Conservation (phyloP, 1,140 invertebrate species). For the Macrobrachium rosenbergii region DNA sequence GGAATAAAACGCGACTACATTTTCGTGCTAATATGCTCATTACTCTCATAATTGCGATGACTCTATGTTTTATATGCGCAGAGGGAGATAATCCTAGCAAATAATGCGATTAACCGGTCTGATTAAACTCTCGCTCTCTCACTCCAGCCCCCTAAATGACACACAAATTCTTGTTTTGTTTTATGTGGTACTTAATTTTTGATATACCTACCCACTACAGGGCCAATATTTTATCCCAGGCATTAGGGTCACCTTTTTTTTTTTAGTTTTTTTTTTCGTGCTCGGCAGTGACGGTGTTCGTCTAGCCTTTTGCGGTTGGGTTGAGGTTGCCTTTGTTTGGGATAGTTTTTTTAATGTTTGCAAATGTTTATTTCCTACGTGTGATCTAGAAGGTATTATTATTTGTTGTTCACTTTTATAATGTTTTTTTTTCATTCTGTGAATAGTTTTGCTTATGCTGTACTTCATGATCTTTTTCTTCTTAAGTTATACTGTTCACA, state of each 20-base stretch:
- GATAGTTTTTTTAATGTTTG: no score
- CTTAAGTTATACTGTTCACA: no score
- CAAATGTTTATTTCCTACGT: no score
- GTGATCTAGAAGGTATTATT: no score
- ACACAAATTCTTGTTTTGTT: slow-evolving; percentile 33
- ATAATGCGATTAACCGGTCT: slow-evolving; percentile 59
- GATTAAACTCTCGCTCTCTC: slow-evolving; percentile 56
- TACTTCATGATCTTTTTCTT: no score
- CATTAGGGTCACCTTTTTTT: slow-evolving; percentile 1
- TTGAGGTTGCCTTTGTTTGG: no score
- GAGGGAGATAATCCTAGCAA: slow-evolving; percentile 58
- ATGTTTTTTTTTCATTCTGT: no score
- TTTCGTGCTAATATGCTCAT: slow-evolving; percentile 60
- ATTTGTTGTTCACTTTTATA: no score
- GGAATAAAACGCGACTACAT: slow-evolving; percentile 58
- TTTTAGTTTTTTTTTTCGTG: neutral
- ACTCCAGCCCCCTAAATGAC: slow-evolving; percentile 31
- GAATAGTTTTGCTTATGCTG: no score
- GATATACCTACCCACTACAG: no score
- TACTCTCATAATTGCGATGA: slow-evolving; percentile 62
- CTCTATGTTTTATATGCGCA: slow-evolving; percentile 63
- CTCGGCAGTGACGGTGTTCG: no score
- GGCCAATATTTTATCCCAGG: neutral
- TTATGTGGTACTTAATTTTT: slow-evolving; percentile 22
- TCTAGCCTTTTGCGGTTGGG: no score